phyloP scores from a whole-genome alignment of 2,888 invertebrate species.

The Idaea aversata region DNA sequence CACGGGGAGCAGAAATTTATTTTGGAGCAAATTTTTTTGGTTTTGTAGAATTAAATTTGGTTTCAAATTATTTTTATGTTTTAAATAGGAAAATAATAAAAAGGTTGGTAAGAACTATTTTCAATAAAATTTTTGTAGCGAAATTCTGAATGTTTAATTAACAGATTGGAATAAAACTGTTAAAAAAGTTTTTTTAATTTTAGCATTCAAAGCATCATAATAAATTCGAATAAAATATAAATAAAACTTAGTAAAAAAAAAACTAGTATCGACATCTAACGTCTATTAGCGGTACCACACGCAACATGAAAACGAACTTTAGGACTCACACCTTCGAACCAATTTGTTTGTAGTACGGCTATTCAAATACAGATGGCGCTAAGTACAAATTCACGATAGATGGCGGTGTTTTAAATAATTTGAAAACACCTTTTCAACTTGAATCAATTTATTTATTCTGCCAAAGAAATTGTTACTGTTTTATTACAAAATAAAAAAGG shows the following conservation, averaged over 20 bases:
- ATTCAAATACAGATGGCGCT: constrained; percentile 19
- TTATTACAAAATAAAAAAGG: neutral
- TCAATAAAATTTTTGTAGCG: too few species aligned
- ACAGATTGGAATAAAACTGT: too few species aligned
- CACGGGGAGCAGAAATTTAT: constrained; percentile 55
- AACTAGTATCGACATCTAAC: neutral
- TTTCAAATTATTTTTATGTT: neutral
- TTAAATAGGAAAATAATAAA: neutral
- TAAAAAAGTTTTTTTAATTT: too few species aligned
- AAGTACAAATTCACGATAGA: constrained; percentile 10
- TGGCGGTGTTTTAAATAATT: constrained; percentile 13
- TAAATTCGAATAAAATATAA: too few species aligned
- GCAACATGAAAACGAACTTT: constrained; percentile 17
- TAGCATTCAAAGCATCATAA: too few species aligned
- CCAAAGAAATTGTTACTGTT: neutral
- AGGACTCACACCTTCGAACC: neutral
- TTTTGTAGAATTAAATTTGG: neutral
- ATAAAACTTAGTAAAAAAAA: neutral
- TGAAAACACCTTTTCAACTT: neutral
- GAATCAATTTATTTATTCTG: neutral
- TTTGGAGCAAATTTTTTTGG: constrained; percentile 10
- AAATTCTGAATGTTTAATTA: too few species aligned
- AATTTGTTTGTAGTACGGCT: neutral
- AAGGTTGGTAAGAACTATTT: too few species aligned
- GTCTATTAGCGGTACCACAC: neutral